Evolutionary conservation across 2,888 invertebrate species (phyloP), one percentile per base, ranked within the genome.

Genomic region (Crioceris asparagi): DNA sequence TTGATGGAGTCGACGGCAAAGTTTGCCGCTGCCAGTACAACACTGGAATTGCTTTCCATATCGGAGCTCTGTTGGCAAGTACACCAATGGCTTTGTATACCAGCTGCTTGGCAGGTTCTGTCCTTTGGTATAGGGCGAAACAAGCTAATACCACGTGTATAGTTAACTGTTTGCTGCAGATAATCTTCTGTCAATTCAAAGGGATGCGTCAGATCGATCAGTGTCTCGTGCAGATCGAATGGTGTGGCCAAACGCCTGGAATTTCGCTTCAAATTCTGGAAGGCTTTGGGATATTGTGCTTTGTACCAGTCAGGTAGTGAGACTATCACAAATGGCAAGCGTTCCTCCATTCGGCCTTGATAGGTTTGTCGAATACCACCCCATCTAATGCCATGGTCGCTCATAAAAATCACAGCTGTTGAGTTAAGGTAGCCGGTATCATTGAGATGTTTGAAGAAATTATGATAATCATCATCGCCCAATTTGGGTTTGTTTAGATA

Each of bases 371-470:
- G 71, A 49, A 90, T 87, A 5, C 71, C 71, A 2, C 91, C 92
- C 79, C 84, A 91, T 42, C 92, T 68, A 40, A 90, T 77, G 0
- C 93, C 93, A 55, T 93, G 93, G 57, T 93, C 93, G 60, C 91
- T 91, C 68, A 91, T 69, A 29, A 72, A 56, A 35, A 90, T 67
- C 10, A 83, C 51, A 29, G 77, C 69, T 0, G 86, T 85, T 17
- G 75, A 70, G 35, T 83, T 72, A 36, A 86, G 64, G 36, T 74
- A 64, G 2, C 70, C 68, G 2, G 66, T 57, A 1, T 60, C 49
- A 23, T 74, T 63, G 34, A 82, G 57, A 39, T 65, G 60, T 41
- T 62, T 59, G 35, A 91, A 62, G 53, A 83, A 72, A 1, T 63
- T 52, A 45, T 67, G 57, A 50, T 82, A 77, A 31, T 70, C 65